These are phyloP conservation scores for Lophotis ruficrista DNA, from an alignment of 2,113 vertebrate species.

Conservation along the genomic window DNA sequence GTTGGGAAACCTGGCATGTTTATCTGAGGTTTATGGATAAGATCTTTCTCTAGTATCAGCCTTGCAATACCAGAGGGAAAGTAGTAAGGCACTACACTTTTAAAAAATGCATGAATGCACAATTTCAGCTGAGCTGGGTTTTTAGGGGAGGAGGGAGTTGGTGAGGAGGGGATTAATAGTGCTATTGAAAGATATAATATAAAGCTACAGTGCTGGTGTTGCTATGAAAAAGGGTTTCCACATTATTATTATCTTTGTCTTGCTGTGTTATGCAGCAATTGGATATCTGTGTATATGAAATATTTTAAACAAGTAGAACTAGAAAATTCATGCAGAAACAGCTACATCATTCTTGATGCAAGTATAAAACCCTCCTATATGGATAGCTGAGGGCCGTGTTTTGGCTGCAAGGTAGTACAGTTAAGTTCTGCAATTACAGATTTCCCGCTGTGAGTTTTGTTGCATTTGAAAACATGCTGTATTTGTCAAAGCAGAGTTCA, in stretches of 20 bases:
- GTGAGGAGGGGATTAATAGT: background rate
- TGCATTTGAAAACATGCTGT: background rate
- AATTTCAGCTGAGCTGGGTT: background rate
- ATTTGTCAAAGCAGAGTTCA: background rate
- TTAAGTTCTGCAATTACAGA: background rate
- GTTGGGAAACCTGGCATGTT: background rate
- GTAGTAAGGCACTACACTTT: background rate
- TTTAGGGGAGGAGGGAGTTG: background rate
- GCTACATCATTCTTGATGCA: background rate
- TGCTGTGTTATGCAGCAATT: background rate
- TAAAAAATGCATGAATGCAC: background rate
- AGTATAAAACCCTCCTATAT: background rate
- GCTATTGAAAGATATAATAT: background rate
- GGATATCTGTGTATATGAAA: background rate
- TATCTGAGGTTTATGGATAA: background rate
- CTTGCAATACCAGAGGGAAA: background rate
- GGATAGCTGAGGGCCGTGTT: background rate
- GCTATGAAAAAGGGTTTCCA: background rate
- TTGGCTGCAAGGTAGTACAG: background rate
- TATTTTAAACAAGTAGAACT: background rate
- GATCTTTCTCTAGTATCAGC: background rate
- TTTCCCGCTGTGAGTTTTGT: background rate
- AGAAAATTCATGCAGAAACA: background rate
- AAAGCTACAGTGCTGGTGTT: background rate
- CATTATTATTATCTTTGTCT: background rate